Percentiles rank a stretch among this genome's conserved stretches.
These are phyloP conservation scores for Brenthis daphne DNA, from an alignment of 2,888 invertebrate genomes.

Conservation along the genomic window DNA sequence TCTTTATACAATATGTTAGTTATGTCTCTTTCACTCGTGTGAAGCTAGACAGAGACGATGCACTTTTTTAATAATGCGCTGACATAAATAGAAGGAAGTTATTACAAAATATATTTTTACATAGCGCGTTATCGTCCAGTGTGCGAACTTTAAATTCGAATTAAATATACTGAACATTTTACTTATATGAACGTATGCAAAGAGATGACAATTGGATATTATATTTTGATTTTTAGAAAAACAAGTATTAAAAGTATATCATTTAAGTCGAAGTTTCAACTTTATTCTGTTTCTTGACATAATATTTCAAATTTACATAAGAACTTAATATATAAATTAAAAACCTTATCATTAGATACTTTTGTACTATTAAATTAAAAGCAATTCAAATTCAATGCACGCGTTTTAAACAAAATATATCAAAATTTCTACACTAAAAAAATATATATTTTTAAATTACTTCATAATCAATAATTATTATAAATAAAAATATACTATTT, in stretches of 20 bases:
- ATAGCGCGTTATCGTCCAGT: neutral
- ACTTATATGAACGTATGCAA: constrained; percentile 11
- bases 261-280: neutral
- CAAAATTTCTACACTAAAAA: constrained; percentile 32
- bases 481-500: constrained; percentile 31
- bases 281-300: neutral
- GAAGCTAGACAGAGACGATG: too few species aligned
- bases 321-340: neutral
- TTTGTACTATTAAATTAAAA: constrained; percentile 12
- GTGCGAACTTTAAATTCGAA: neutral
- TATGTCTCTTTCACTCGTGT: too few species aligned
- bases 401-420: constrained; percentile 27
- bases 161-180: too few species aligned
- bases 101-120: too few species aligned
- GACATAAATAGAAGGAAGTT: too few species aligned
- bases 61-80: too few species aligned
- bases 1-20: too few species aligned
- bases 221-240: constrained; percentile 7
- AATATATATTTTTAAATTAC: constrained; percentile 31
- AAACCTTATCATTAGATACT: constrained; percentile 5
- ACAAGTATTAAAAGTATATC: neutral
- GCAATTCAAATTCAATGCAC: constrained; percentile 19
- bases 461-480: constrained; percentile 16
- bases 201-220: neutral
- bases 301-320: constrained; percentile 4